Evolutionary conservation across 2,888 invertebrate species (phyloP), one percentile per base, ranked within the genome.

Genomic region (Melieria picta): DNA sequence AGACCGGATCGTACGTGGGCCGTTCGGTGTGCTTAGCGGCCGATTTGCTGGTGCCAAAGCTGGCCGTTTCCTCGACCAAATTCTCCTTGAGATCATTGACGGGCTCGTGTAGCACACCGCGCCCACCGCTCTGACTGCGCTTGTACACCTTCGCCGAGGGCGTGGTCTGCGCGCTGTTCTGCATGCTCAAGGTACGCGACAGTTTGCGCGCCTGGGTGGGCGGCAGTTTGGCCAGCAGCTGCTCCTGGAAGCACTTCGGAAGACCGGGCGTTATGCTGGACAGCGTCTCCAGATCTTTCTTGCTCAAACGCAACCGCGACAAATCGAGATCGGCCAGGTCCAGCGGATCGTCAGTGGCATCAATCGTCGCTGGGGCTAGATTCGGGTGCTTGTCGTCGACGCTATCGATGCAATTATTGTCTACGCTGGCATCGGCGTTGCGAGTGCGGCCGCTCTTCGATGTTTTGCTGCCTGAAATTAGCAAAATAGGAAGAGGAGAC

Each of bases 191-290:
- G 71, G 92, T 92, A 79, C 92, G 89, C 72, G 92, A 91, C 77
- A 93, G 84, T 79, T 90, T 88, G 79, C 90, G 89, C 47, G 91
- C 91, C 87, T 93, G 92, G 74, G 90, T 90, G 3, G 92, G 91
- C 76, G 92, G 91, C 82, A 93, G 85, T 83, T 91, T 91, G 77
- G 92, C 91, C 72, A 93, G 88, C 79, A 93, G 88, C 85, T 92
- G 92, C 74, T 90, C 91, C 88, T 92, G 92, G 82, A 92, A 90
- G 57, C 92, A 90, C 79, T 91, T 90, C 76, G 92, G 91, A 79
- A 93, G 88, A 77, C 91, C 92, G 48, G 93, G 93, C 78, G 93
- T 92, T 77, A 93, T 89, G 78, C 90, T 91, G 43, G 91, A 91
- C 77, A 92, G 87, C 75, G 92, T 90, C 82, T 91, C 90, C 81